phyloP scores from a whole-genome alignment of 2,113 vertebrate genomes.

The Rousettus leschenaultii region DNA sequence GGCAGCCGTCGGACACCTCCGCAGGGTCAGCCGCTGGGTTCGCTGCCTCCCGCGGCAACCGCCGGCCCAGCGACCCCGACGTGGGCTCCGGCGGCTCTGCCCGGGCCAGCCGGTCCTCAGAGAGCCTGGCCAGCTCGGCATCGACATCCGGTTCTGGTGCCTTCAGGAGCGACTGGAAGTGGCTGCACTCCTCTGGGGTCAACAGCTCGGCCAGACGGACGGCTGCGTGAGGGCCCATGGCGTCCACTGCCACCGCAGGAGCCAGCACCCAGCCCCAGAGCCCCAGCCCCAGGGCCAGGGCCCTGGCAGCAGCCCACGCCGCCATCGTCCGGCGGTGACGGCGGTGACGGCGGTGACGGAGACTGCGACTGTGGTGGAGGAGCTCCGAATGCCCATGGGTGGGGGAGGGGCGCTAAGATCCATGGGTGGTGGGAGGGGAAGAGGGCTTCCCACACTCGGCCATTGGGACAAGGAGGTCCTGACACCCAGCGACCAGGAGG shows the following conservation, averaged over 20 bases:
- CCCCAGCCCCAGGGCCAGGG: not conserved
- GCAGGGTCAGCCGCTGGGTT: not conserved
- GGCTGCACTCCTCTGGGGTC: constrained; percentile 74
- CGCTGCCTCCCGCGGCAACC: not conserved
- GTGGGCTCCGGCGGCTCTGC: not conserved
- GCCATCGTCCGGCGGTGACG: not conserved
- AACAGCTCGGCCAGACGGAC: constrained; percentile 77
- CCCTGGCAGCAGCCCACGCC: accelerated
- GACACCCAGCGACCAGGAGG: too few species aligned
- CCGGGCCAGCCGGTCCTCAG: constrained; percentile 13
- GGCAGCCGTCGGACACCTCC: constrained; percentile 58
- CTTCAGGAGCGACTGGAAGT: constrained; percentile 53
- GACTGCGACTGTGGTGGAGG: not conserved
- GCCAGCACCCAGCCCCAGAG: not conserved
- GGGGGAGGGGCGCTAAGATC: not conserved
- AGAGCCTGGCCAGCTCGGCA: constrained; percentile 46
- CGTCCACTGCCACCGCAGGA: constrained; percentile 41
- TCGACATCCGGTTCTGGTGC: not conserved
- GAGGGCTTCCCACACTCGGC: not conserved
- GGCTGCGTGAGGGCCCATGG: constrained; percentile 76
- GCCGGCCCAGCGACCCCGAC: not conserved
- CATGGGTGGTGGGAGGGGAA: accelerated
- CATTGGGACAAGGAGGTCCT: not conserved
- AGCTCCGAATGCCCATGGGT: not conserved
- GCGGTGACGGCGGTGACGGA: accelerated